Evolutionary conservation across 2,888 invertebrate species (phyloP), one percentile per base, ranked within the genome.

Genomic region (Hartigia nigra): DNA sequence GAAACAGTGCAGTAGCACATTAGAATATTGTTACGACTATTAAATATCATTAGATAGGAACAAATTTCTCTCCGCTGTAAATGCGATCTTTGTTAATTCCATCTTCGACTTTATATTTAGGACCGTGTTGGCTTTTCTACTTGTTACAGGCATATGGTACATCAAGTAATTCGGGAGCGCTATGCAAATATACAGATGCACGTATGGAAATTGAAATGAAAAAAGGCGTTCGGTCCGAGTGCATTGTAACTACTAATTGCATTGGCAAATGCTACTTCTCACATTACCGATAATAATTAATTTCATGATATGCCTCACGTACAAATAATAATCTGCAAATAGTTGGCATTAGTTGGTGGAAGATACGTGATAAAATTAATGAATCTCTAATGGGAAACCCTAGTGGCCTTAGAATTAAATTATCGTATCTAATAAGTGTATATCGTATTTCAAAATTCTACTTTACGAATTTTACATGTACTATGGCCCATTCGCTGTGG

Each of bases 361-460:
- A 35, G 35, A 3, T 35, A 35, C 35, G 35, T 35, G 35, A 35
- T 35, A 35, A 5, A 35, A 35, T 5, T 3, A 35, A 35, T 23
- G 23, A 55, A 55, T 23, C 55, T 81, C 76, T 79, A 79, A 79
- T 74, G 80, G 81, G 82, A 81, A 84, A 86, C 83, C 81, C 83
- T 86, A 87, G 84, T 84, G 88, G 86, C 87, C 88, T 87, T 87
- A 86, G 55, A 55, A 55, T 23, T 55, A 55, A 55, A 23, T 55
- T 55, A 55, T 55, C 55, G 55, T 55, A 55, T 55, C 23, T 23
- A 55, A 55, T 55, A 55, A 55, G 55, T 55, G 55, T 55, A 55
- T 23, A 55, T 55, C 23, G 23, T 55, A 55, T 34, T 70, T 31
- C 14, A 12, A 72, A 72, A 72, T 55, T 23, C 23, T 23, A 23